Evolutionary conservation across 2,888 invertebrate species (phyloP).

Genomic region (Pristionchus entomophagus): DNA sequence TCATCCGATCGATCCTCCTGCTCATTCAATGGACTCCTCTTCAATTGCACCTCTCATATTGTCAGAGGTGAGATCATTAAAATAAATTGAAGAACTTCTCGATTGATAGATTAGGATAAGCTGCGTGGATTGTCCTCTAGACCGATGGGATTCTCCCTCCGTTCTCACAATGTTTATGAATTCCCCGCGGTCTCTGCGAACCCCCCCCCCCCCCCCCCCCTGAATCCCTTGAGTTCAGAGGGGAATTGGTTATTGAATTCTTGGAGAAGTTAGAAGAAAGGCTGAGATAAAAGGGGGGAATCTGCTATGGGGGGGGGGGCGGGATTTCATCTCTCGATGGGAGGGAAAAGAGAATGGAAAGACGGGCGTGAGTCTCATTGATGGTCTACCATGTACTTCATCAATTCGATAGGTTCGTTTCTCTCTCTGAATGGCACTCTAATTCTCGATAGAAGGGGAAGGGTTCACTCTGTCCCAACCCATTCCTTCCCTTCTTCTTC

Average conservation of each 20-base stretch:
- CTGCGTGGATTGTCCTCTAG: background rate
- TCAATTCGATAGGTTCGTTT: slow-evolving; percentile 44
- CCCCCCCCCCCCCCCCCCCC: too few relatives aligned
- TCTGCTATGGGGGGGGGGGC: slow-evolving; percentile 40
- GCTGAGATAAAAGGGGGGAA: slow-evolving; percentile 7
- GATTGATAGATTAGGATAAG: too few relatives aligned
- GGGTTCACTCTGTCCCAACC: slow-evolving; percentile 16
- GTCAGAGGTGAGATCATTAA: background rate
- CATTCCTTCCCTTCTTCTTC: background rate
- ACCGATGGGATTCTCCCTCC: background rate
- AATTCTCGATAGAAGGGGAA: background rate
- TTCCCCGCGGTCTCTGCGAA: background rate
- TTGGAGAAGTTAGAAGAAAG: slow-evolving; percentile 28
- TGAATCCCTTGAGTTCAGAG: slow-evolving; percentile 38
- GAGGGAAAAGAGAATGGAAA: slow-evolving; percentile 3
- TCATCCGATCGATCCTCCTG: background rate
- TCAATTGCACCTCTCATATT: background rate
- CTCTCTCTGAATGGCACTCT: background rate
- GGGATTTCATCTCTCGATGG: background rate
- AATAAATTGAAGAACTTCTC: too few relatives aligned
- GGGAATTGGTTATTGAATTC: slow-evolving; percentile 32
- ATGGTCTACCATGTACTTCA: slow-evolving; percentile 42
- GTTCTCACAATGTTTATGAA: slow-evolving; percentile 36
- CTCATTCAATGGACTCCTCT: slow-evolving; percentile 28
- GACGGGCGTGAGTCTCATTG: background rate